Evolutionary conservation across 2,113 vertebrate species (phyloP), one percentile per base, ranked within the genome.

Genomic region (Argyrosomus japonicus): DNA sequence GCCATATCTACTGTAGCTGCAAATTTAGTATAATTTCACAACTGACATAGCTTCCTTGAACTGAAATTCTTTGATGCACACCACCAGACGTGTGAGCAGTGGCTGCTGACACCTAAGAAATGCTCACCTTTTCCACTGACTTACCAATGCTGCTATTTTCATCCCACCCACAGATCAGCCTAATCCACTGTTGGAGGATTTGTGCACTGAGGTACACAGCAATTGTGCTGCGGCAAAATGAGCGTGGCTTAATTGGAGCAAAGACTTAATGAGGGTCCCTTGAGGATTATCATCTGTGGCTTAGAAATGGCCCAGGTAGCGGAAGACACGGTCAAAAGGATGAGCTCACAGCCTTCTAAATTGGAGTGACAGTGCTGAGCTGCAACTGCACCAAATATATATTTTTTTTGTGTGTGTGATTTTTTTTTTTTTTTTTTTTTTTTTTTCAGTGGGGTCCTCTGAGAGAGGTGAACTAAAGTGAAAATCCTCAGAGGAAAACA

Each of bases 291-390:
- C 79, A 94, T 91, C 83, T 67, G 77, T 81, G 91, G 82, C 87
- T 89, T 84, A 92, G 88, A 87, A 91, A 91, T 81, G 88, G 88
- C 90, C 85, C 93, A 94, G 93, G 93, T 93, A 93, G 79, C 51
- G 1, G 68, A 48, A 87, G 87, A 91, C 87, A 84, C 58, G 62
- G 91, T 89, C 87, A 88, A 82, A 89, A 75, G 83, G 86, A 89
- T 92, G 81, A 87, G 53, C 58, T 73, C 53, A 50, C 45, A 74
- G 77, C 51, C 63, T 79, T 50, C 77, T 36, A 36, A 86, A 82
- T 56, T 43, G 58, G 73, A 90, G 70, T 29, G 82, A 90, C 82
- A 77, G 70, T 47, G 53, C 36, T 68, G 50, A 80, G 74, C 71
- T 47, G 13, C n/a, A 56, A 70, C 47, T 62, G 18, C 58, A 45